Percentiles rank a stretch among this genome's conserved stretches.
Conservation (phyloP, 1,140 invertebrate species). For the Papilio aristodemus region DNA sequence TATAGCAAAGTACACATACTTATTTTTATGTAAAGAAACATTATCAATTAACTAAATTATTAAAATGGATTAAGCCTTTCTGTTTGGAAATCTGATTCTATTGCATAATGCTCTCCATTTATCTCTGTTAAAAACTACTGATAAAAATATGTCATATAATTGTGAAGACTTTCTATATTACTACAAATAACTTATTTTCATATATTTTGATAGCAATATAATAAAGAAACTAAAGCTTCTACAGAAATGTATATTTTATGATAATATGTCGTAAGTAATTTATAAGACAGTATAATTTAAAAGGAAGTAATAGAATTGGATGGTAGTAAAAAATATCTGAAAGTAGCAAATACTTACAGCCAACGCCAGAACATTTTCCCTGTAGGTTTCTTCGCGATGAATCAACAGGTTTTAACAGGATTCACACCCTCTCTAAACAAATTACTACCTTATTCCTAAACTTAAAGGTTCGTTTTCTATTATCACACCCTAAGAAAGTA, state of each 20-base stretch:
- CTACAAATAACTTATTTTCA: no score
- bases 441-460: slow-evolving; percentile 58
- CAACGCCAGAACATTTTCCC: slow-evolving; percentile 71
- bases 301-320: not conserved
- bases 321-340: slow-evolving; percentile 1
- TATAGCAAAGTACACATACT: not conserved
- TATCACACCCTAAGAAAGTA: slow-evolving; percentile 41
- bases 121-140: not conserved
- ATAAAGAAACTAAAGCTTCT: no score
- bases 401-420: slow-evolving; percentile 75
- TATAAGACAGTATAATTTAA: not conserved
- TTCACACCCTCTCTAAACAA: slow-evolving; percentile 65
- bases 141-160: not conserved
- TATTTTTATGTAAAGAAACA: not conserved
- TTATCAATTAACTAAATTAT: not conserved
- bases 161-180: not conserved
- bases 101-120: not conserved
- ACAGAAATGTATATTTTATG: no score
- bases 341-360: slow-evolving; percentile 57
- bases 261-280: no score
- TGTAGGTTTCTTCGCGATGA: slow-evolving; percentile 51
- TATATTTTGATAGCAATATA: no score
- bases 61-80: no score
- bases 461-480: slow-evolving; percentile 61
- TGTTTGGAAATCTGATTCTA: not conserved